Conservation (phyloP, 2,888 invertebrate species). For the Platyscelio sp. region DNA sequence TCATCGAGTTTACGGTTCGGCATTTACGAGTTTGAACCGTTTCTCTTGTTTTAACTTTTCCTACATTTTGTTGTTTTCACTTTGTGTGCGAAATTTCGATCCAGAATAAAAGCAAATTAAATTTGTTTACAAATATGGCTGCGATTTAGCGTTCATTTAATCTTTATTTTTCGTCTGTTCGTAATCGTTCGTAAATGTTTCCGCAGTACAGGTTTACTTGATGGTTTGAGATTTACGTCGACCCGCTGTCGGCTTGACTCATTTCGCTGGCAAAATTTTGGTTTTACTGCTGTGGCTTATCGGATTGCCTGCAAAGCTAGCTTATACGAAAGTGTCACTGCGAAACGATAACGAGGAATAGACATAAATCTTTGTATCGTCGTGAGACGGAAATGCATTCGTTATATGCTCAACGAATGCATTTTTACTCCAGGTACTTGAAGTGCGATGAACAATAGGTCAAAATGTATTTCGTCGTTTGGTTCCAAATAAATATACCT, state of each 20-base stretch:
- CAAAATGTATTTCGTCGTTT: not conserved
- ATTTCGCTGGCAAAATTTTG: conserved; percentile 75
- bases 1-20: too few species aligned
- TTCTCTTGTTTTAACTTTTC: too few species aligned
- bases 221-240: conserved; percentile 57
- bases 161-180: too few species aligned
- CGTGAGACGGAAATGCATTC: conserved; percentile 45
- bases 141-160: conserved; percentile 15
- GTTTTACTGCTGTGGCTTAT: conserved; percentile 77
- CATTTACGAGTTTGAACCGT: too few species aligned
- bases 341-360: conserved; percentile 77
- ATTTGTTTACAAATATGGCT: conserved; percentile 23
- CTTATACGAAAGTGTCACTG: conserved; percentile 74
- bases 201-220: conserved; percentile 9
- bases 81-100: too few species aligned
- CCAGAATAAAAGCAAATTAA: too few species aligned
- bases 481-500: too few species aligned
- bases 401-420: conserved; percentile 45
- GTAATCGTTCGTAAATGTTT: conserved; percentile 24
- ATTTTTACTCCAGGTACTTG: conserved; percentile 17
- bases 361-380: conserved; percentile 77
- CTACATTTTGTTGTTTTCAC: too few species aligned
- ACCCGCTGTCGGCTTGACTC: conserved; percentile 43
- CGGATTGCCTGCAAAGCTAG: conserved; percentile 72
- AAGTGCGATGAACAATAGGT: not conserved